Evolutionary conservation across 2,113 vertebrate species (phyloP).

Genomic region (Sminthopsis crassicaudata): DNA sequence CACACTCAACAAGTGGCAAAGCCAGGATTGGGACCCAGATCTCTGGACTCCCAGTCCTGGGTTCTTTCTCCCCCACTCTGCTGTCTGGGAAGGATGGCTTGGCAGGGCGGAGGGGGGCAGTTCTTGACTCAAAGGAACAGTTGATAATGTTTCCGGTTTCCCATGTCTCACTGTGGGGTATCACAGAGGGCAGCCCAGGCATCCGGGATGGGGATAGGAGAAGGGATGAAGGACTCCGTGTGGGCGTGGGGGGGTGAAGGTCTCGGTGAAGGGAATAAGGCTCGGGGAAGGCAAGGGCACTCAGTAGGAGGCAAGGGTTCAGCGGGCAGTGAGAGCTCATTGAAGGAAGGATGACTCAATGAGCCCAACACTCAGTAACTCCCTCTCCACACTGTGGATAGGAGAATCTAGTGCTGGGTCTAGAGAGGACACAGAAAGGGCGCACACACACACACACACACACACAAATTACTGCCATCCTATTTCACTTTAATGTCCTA

Average conservation of each 20-base stretch:
- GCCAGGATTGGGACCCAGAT: not conserved
- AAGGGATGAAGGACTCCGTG: not conserved
- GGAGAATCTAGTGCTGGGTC: not conserved
- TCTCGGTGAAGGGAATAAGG: constrained; percentile 6
- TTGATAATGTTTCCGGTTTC: not conserved
- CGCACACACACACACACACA: not conserved
- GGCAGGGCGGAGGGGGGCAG: not conserved
- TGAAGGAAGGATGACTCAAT: not conserved
- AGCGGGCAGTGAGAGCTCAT: not conserved
- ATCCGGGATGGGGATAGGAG: not conserved
- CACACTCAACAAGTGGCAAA: not conserved
- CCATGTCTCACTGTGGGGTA: not conserved
- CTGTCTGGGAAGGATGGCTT: no score
- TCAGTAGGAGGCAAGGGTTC: not conserved
- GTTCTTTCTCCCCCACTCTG: not conserved
- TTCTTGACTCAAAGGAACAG: not conserved
- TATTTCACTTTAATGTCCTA: not conserved
- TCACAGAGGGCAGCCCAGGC: not conserved
- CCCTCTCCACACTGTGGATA: not conserved
- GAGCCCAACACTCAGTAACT: not conserved
- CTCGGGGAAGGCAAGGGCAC: not conserved
- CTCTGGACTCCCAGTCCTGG: not conserved
- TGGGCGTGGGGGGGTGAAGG: not conserved
- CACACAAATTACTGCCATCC: not conserved
- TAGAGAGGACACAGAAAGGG: not conserved